A percentile compares a stretch with the other conserved stretches of the same genome.
Evolutionary conservation across 2,113 vertebrate genomes (phyloP).

Genomic region (Probosciger aterrimus): DNA sequence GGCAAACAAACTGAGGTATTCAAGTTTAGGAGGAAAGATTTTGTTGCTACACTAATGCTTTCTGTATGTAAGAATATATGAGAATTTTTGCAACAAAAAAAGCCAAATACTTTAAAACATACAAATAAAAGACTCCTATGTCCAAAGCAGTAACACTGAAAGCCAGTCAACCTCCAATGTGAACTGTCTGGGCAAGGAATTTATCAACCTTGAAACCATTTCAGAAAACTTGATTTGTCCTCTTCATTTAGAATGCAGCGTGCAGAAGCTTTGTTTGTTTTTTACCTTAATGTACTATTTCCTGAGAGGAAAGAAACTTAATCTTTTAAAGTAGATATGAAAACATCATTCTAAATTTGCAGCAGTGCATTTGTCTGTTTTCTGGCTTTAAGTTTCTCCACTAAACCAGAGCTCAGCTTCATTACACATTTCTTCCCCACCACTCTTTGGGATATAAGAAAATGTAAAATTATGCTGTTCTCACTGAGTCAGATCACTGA

Average conservation of each 20-base stretch:
- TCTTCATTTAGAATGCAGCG: neutral
- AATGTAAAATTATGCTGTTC: neutral
- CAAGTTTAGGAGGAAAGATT: neutral
- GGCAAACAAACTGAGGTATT: neutral
- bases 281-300: neutral
- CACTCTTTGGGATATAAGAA: neutral
- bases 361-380: neutral
- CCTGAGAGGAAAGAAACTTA: neutral
- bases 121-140: neutral
- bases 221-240: neutral
- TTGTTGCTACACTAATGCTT: neutral
- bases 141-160: neutral
- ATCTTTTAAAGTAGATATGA: neutral
- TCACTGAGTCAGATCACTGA: neutral
- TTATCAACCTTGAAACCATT: neutral
- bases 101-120: neutral
- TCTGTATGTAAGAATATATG: neutral
- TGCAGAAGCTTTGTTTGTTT: neutral
- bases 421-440: neutral
- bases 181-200: neutral
- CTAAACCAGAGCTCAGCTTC: neutral
- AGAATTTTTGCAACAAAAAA: neutral
- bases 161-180: neutral
- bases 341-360: neutral
- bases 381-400: neutral